Conservation (phyloP, 2,888 invertebrate genomes). For the Molanna angustata region DNA sequence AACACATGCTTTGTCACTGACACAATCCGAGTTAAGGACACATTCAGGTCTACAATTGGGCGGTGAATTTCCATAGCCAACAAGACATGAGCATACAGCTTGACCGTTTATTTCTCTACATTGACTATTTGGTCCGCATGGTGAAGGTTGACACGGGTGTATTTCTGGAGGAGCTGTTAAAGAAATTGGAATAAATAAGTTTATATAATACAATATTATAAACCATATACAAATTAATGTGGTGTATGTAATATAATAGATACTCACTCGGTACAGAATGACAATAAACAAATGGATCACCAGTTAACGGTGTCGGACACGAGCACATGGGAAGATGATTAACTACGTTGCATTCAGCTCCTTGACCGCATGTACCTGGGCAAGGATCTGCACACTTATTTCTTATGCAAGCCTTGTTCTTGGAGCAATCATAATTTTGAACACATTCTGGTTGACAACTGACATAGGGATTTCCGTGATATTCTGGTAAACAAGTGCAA, state of each 20-base stretch:
- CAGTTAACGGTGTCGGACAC: slow-evolving; percentile 68
- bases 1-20: slow-evolving; percentile 68
- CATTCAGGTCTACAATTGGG: slow-evolving; percentile 78
- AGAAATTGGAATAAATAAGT: not conserved
- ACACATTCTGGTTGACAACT: slow-evolving; percentile 78
- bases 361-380: slow-evolving; percentile 67
- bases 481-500: slow-evolving; percentile 62
- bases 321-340: slow-evolving; percentile 77
- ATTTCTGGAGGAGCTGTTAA: slow-evolving; percentile 36
- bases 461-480: slow-evolving; percentile 63
- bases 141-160: slow-evolving; percentile 55
- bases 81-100: slow-evolving; percentile 73
- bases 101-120: slow-evolving; percentile 69
- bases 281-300: slow-evolving; percentile 76
- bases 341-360: slow-evolving; percentile 68
- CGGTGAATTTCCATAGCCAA: slow-evolving; percentile 69
- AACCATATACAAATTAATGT: not conserved
- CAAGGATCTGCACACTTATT: slow-evolving; percentile 76
- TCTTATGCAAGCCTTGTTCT: slow-evolving; percentile 66
- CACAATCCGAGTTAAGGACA: slow-evolving; percentile 73
- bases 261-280: slow-evolving; percentile 54
- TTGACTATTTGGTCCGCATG: slow-evolving; percentile 64
- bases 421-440: slow-evolving; percentile 69
- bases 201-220: not conserved
- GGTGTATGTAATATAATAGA: not conserved